Conservation (phyloP, 2,797 vertebrate species). For the Myotis findleyi region DNA sequence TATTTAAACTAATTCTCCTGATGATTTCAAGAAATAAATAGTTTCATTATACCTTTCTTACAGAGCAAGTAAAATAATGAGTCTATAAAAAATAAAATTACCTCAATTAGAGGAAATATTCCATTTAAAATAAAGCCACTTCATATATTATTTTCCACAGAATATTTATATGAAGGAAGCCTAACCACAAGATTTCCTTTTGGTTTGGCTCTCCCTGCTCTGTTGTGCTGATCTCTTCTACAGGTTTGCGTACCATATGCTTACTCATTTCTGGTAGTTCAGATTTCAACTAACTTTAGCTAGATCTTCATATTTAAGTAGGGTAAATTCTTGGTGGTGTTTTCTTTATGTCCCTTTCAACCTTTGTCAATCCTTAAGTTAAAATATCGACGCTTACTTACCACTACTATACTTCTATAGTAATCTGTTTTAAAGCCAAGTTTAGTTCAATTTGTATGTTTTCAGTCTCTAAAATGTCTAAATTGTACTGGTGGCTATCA, state of each 20-base stretch:
- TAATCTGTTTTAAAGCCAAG: slow-evolving; percentile 21
- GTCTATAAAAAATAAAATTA: slow-evolving; percentile 15
- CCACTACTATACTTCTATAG: neutral
- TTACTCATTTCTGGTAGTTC: neutral
- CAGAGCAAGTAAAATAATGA: slow-evolving; percentile 38
- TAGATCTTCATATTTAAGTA: neutral
- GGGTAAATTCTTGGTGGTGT: slow-evolving; percentile 6
- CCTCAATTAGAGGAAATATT: neutral
- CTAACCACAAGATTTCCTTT: slow-evolving; percentile 15
- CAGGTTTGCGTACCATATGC: neutral
- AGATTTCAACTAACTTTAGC: slow-evolving; percentile 45
- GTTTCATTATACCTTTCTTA: neutral
- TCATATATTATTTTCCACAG: slow-evolving; percentile 8
- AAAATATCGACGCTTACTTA: slow-evolving; percentile 48
- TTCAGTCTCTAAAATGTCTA: slow-evolving; percentile 36
- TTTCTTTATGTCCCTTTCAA: slow-evolving; percentile 43
- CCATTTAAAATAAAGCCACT: slow-evolving; percentile 47
- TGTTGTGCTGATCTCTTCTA: neutral
- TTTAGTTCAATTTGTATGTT: slow-evolving; percentile 64
- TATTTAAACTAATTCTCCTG: slow-evolving; percentile 25
- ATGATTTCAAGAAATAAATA: slow-evolving; percentile 20
- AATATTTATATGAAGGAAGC: slow-evolving; percentile 22
- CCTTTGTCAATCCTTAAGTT: neutral
- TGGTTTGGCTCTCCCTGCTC: neutral
- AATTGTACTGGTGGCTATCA: neutral